A percentile compares a stretch with the other conserved stretches of the same genome.
Conservation (phyloP, 2,113 vertebrate genomes). For the Struthidea cinerea region DNA sequence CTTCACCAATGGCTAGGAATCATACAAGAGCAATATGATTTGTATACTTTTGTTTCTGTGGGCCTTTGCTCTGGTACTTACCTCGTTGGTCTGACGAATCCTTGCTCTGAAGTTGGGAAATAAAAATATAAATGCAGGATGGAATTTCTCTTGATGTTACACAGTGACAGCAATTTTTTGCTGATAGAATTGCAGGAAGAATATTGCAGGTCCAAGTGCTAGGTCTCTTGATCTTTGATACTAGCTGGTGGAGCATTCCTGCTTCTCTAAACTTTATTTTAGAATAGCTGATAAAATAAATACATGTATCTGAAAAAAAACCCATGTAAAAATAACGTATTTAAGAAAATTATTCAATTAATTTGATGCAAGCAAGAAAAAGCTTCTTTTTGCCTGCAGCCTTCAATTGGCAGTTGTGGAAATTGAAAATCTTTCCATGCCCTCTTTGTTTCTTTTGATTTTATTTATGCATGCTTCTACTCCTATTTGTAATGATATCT, state of each 20-base stretch:
- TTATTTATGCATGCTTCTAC: neutral
- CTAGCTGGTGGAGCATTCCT: neutral
- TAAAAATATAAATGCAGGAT: neutral
- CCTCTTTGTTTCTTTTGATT: neutral
- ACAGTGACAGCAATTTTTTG: neutral
- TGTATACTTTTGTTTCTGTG: neutral
- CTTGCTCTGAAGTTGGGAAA: neutral
- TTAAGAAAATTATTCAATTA: neutral
- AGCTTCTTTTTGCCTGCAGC: neutral
- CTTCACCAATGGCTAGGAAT: neutral
- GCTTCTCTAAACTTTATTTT: neutral
- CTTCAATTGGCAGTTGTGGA: neutral
- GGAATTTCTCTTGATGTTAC: neutral
- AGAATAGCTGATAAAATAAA: neutral
- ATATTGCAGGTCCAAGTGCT: neutral
- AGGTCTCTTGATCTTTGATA: neutral
- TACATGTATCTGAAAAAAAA: neutral
- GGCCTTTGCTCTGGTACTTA: neutral
- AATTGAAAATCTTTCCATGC: neutral
- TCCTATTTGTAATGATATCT: neutral
- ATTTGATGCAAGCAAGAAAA: neutral
- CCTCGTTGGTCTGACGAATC: neutral
- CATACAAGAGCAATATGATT: neutral
- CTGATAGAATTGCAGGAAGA: neutral
- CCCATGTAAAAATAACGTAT: neutral